phyloP scores from a whole-genome alignment of 2,888 invertebrate genomes.

The Mythimna loreyi region DNA sequence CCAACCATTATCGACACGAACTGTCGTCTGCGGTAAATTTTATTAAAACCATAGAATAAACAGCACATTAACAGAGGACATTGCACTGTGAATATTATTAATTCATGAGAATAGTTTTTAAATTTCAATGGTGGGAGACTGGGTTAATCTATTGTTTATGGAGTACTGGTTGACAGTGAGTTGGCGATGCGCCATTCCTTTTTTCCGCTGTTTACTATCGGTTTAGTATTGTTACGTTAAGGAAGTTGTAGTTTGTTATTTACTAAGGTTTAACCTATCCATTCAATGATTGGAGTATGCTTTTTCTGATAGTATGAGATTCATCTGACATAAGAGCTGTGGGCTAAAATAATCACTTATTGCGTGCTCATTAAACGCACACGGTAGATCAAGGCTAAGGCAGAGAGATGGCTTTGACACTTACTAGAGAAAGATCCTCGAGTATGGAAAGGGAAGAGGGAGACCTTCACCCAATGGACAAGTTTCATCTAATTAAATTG shows the following conservation, averaged over 20 bases:
- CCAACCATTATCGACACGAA: conserved; percentile 62
- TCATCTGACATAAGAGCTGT: no score
- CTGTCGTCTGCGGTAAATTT: conserved; percentile 50
- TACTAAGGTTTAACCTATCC: not conserved
- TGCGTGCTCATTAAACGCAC: no score
- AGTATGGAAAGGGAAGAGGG: no score
- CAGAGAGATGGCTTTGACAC: no score
- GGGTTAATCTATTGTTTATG: conserved; percentile 15
- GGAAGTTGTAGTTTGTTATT: not conserved
- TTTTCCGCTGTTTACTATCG: not conserved
- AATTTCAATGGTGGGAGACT: conserved; percentile 5
- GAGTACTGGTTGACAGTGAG: conserved; percentile 10
- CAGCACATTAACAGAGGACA: conserved; percentile 48
- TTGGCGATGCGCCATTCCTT: conserved; percentile 25
- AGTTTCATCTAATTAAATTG: no score
- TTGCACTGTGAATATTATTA: conserved; percentile 52
- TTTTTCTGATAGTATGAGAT: no score
- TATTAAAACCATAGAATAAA: conserved; percentile 59
- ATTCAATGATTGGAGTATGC: no score
- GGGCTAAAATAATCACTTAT: no score
- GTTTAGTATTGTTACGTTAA: conserved; percentile 2
- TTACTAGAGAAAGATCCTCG: no score
- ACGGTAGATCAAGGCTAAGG: no score
- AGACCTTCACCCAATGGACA: no score
- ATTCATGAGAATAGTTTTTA: conserved; percentile 23